Evolutionary conservation across 2,888 invertebrate species (phyloP), one percentile per base, ranked within the genome.

Genomic region (Arctia plantaginis): DNA sequence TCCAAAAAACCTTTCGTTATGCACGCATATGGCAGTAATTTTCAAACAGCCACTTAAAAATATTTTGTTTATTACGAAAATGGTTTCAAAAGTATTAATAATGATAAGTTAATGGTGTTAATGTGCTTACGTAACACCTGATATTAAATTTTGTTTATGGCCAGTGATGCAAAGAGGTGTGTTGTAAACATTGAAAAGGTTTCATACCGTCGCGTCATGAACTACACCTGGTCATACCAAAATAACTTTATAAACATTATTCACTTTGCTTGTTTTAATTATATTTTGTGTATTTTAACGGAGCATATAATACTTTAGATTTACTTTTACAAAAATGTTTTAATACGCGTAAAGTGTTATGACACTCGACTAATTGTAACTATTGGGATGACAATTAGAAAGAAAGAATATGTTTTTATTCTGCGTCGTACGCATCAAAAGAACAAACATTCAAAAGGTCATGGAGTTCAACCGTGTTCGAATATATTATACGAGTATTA

Each of bases 61-160:
- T 68, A 68, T 68, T 64, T 41, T 73, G 68, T 68, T 73, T 73
- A 73, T 69, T 73, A 69, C 30, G 20, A 69, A 39, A 73, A 73
- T 51, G 64, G 27, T 65, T 73, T 30, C 35, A 47, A 35, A 67
- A 68, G 23, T 66, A 59, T 62, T 59, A 44, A 47, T 73, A 73
- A 73, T 39, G 44, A 51, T 73, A 73, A 69, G 69, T 69, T 69
- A 73, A 73, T 69, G 66, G 51, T 23, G 23, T 69, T 73, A 64
- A 73, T 69, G 68, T 62, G 55, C 30, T 62, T 41, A 59, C 35
- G 72, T 62, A 72, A 33, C 47, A 64, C 68, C 72, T 68, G 67
- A 62, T 44, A 47, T 67, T 68, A 72, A 47, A 12, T 47, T 30
- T 20, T 68, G 62, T 72, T 72, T 33, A 73, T 51, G 44, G 68